Base-by-base conservation (phyloP, 2,888 invertebrate species). In the Elgonia sp. region DNA sequence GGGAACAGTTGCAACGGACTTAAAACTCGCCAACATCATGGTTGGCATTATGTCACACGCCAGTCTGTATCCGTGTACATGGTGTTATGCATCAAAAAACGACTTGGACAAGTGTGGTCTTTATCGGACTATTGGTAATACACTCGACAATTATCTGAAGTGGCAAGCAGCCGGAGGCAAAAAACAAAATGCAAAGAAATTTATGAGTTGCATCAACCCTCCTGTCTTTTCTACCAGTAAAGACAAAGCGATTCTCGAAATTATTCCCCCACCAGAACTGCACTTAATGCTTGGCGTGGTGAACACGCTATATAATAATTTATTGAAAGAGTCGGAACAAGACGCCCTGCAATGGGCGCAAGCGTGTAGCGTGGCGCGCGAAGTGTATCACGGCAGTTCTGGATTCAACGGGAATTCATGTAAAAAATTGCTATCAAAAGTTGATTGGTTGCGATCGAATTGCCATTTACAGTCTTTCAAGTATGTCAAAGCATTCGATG, bases 11-110 rank as follows among this genome's bases (percentile, higher is more conserved):
- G 79, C 80, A 39, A 73, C 67, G n/a, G 80, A 85, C 46, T 72
- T 85, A 21, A 73, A 85, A 65, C 62, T 85, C n/a, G 75, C 67
- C 12, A 80, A 85, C 55, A 79, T 85, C 20, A 46, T 80, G 29
- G 29, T 40, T 20, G 84, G 84, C 9, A 79, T 85, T 46, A 80
- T 85, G 85, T 57, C 46, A 10, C 77, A 84, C 37, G 65, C 65
- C 37, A 63, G 72, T 20, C 14, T 20, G 10, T 72, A 60, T 70
- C 77, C 72, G 12, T 84, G 72, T 60, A 79, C 79, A 21, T 84
- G 69, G 62, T 84, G 79, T 42, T 60, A 53, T 53, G 79, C 46
- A 29, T 14, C 62, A 42, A 85, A 85, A 84, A 57, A 46, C 46
- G 9, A 76, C 14, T 65, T 84, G 29, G 40, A 55, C 8, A 18